Evolutionary conservation across 2,888 invertebrate species (phyloP).

Genomic region (Hirtodrosophila confusa): DNA sequence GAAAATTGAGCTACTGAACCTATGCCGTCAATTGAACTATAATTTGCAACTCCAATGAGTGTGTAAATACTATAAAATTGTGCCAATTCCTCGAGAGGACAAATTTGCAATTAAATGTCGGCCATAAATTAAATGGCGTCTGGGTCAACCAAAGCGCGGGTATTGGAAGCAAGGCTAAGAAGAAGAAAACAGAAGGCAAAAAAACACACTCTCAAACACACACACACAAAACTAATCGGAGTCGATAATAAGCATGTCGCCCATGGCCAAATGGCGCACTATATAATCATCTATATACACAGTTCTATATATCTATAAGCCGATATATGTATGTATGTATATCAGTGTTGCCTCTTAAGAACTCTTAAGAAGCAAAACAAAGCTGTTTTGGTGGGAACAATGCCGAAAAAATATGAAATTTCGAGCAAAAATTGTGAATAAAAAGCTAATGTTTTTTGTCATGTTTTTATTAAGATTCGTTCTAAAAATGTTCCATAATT

Average conservation of each 20-base stretch:
- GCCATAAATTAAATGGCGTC: slow-evolving; percentile 67
- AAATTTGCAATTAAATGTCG: slow-evolving; percentile 71
- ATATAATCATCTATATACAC: slow-evolving; percentile 51
- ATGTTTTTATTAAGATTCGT: too few relatives aligned
- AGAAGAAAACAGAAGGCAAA: background rate
- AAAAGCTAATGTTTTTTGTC: too few relatives aligned
- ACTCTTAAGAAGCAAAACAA: too few relatives aligned
- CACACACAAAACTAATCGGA: background rate
- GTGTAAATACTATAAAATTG: slow-evolving; percentile 24
- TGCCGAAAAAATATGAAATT: too few relatives aligned
- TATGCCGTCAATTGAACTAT: too few relatives aligned
- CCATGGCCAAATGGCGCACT: slow-evolving; percentile 53
- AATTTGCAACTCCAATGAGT: background rate
- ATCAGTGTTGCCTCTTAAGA: background rate
- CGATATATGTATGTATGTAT: slow-evolving; percentile 1
- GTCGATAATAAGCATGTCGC: slow-evolving; percentile 62
- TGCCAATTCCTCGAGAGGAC: slow-evolving; percentile 55
- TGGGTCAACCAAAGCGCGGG: slow-evolving; percentile 26
- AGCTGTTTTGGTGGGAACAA: too few relatives aligned
- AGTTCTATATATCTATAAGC: background rate
- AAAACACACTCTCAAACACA: background rate
- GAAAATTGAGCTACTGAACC: too few relatives aligned
- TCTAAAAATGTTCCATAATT: too few relatives aligned
- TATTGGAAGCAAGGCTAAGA: background rate
- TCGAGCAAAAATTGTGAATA: too few relatives aligned